Percentiles rank a stretch among this genome's conserved stretches.
Evolutionary conservation across 2,888 invertebrate species (phyloP).

Genomic region (Campaea margaritaria): DNA sequence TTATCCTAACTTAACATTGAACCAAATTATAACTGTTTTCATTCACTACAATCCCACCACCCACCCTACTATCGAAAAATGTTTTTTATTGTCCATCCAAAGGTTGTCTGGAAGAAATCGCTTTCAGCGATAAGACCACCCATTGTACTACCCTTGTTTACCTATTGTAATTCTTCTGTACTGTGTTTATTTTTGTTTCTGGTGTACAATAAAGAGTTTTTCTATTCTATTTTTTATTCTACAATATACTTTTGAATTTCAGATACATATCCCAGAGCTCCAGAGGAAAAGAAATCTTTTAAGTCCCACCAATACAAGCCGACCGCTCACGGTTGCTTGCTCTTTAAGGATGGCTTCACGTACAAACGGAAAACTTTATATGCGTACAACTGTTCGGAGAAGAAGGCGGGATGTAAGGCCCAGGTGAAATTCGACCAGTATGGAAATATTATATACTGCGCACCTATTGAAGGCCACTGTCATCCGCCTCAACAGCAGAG

Average conservation of each 20-base stretch:
- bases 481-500: conserved; percentile 4
- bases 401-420: conserved; percentile 27
- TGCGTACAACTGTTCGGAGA: conserved; percentile 43
- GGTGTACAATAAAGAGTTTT: no score
- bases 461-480: conserved; percentile 5
- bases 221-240: no score
- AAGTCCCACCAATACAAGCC: conserved; percentile 3
- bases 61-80: no score
- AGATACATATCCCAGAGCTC: background rate
- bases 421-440: conserved; percentile 35
- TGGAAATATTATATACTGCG: conserved; percentile 21
- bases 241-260: background rate
- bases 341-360: conserved; percentile 22
- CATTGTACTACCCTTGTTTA: no score
- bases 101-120: no score
- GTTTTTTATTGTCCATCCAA: no score
- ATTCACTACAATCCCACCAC: no score
- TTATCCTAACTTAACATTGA: no score
- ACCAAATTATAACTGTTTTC: no score
- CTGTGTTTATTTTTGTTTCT: no score
- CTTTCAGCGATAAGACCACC: no score
- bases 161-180: no score
- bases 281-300: background rate
- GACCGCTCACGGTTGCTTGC: conserved; percentile 1
- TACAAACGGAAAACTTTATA: conserved; percentile 7